Evolutionary conservation across 2,113 vertebrate species (phyloP), one percentile per base, ranked within the genome.

Genomic region (Pteruthius melanotis): DNA sequence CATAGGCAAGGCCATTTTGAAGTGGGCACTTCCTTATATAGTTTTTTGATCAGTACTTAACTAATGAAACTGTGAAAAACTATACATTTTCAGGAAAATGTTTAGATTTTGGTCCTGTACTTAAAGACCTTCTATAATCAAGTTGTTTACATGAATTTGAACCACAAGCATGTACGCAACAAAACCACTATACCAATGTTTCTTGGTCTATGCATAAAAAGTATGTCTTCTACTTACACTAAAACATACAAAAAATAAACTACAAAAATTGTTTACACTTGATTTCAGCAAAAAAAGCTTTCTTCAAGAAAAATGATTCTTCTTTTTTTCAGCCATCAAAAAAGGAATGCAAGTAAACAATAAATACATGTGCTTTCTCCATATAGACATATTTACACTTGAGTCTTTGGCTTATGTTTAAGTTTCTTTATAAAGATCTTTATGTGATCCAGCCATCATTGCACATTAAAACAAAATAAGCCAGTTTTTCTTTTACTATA

Each of bases 401-500:
- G 98, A 99, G 98, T 99, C 99, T 99, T 99, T 99, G 99, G 99
- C 99, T 99, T 99, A 99, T 99, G 99, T 98, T 98, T 98, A 98
- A 98, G 97, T 98, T 98, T 98, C 97, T 98, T 98, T 98, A 99
- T 98, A 98, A 98, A 98, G 97, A 98, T 98, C 84, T 97, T 95
- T 98, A 97, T 97, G 96, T 98, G 97, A 98, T 98, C 98, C 98
- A 98, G 98, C 98, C 98, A 98, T 99, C 98, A 98, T 99, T 99
- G 98, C 98, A 99, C 98, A 97, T 98, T 98, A 98, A 98, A 99
- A 97, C 98, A 98, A 98, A 99, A 98, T 98, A 98, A 98, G 98
- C 98, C 98, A 98, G 97, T 78, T 94, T 95, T 97, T 94, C 87
- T 96, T 97, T 96, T 90, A 96, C 97, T 97, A 97, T 97, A 97